phyloP scores from a whole-genome alignment of 2,888 invertebrate genomes.

The Cordylochernes scorpioides region DNA sequence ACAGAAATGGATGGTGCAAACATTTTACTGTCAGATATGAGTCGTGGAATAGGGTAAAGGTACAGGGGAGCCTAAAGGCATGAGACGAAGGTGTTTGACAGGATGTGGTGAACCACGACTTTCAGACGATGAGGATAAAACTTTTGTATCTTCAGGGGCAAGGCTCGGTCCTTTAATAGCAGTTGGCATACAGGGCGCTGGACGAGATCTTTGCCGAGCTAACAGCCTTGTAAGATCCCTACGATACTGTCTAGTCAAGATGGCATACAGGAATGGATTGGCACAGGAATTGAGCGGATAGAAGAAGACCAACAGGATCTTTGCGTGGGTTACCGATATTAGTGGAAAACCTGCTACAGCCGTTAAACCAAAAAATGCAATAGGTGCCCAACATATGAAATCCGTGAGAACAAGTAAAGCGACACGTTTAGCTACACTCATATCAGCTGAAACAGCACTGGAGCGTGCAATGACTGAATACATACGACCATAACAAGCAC shows the following conservation, averaged over 20 bases:
- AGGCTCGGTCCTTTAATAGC: too few relatives aligned
- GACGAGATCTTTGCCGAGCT: too few relatives aligned
- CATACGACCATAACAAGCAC: conserved; percentile 53
- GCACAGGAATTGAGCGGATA: conserved; percentile 74
- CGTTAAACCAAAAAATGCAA: conserved; percentile 61
- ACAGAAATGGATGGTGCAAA: too few relatives aligned
- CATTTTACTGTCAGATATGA: too few relatives aligned
- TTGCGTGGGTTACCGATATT: conserved; percentile 39
- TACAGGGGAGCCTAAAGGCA: too few relatives aligned
- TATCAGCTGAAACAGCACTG: conserved; percentile 29
- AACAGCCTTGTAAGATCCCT: conserved; percentile 41
- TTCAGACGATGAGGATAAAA: too few relatives aligned
- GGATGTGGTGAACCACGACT: conserved; percentile 11
- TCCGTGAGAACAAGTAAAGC: conserved; percentile 56
- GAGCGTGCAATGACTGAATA: conserved; percentile 34
- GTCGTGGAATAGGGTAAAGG: too few relatives aligned
- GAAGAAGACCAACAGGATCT: conserved; percentile 54
- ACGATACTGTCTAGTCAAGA: conserved; percentile 58
- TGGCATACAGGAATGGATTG: conserved; percentile 72
- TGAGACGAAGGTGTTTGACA: conserved; percentile 5
- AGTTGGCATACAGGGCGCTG: too few relatives aligned
- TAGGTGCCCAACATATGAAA: conserved; percentile 38
- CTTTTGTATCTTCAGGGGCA: too few relatives aligned
- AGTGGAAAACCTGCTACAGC: conserved; percentile 56
- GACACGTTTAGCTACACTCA: conserved; percentile 63